phyloP scores from a whole-genome alignment of 2,113 vertebrate genomes.

The Erythrocebus patas region DNA sequence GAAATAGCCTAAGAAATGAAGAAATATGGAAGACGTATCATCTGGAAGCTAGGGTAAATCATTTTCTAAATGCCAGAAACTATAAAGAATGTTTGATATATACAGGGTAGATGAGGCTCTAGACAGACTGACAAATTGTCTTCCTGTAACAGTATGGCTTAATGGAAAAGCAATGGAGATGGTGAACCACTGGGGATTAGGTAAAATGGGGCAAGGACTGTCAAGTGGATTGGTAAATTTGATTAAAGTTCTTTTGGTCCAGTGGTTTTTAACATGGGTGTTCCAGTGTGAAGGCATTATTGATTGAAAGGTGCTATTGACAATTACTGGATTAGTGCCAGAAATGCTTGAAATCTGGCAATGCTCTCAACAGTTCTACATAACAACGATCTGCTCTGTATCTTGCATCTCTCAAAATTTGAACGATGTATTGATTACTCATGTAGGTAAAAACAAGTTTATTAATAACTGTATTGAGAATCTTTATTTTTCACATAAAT shows the following conservation, averaged over 20 bases:
- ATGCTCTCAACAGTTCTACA: background rate
- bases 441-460: background rate
- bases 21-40: background rate
- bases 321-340: background rate
- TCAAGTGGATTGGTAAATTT: background rate
- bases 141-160: background rate
- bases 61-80: constrained; percentile 18
- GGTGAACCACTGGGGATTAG: background rate
- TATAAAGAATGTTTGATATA: background rate
- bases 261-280: background rate
- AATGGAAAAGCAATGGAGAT: background rate
- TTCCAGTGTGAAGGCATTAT: background rate
- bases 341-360: background rate
- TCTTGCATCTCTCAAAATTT: background rate
- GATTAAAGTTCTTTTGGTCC: constrained; percentile 5
- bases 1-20: background rate
- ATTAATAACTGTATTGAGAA: background rate
- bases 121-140: background rate
- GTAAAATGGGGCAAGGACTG: background rate
- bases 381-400: background rate
- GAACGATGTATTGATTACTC: background rate
- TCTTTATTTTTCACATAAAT: background rate
- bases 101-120: background rate
- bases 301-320: background rate
- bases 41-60: background rate